phyloP scores from a whole-genome alignment of 2,888 invertebrate species.

The Lycaena phlaeas region DNA sequence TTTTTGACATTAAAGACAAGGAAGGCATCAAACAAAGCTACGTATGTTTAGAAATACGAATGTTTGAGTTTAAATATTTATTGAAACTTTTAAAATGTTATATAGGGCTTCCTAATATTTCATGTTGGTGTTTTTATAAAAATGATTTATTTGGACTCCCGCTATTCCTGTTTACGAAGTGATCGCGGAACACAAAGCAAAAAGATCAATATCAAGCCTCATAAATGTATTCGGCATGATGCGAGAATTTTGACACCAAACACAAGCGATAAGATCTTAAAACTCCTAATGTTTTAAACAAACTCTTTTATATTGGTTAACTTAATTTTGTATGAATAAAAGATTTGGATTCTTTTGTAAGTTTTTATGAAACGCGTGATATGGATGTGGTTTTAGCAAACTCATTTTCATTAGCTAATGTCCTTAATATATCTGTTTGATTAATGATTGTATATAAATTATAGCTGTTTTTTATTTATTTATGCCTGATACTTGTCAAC shows the following conservation, averaged over 20 bases:
- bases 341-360: conserved; percentile 40
- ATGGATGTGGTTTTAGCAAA: conserved; percentile 13
- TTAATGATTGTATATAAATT: too few species aligned
- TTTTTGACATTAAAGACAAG: too few species aligned
- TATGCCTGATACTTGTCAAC: too few species aligned
- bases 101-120: conserved; percentile 5
- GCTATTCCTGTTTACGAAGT: conserved; percentile 67
- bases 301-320: conserved; percentile 67
- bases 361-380: conserved; percentile 36
- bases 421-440: neutral
- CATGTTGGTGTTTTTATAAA: conserved; percentile 12
- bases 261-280: conserved; percentile 62
- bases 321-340: conserved; percentile 66
- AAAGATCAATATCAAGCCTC: conserved; percentile 49
- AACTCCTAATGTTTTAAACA: conserved; percentile 72
- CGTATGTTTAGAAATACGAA: too few species aligned
- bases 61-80: too few species aligned
- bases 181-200: conserved; percentile 55
- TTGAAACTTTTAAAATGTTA: neutral
- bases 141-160: conserved; percentile 43
- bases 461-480: too few species aligned
- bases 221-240: conserved; percentile 68
- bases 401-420: conserved; percentile 7
- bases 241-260: conserved; percentile 72
- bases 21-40: too few species aligned